These are phyloP conservation scores for Muscicapa striata DNA, from an alignment of 2,797 vertebrate genomes.

Conservation along the genomic window DNA sequence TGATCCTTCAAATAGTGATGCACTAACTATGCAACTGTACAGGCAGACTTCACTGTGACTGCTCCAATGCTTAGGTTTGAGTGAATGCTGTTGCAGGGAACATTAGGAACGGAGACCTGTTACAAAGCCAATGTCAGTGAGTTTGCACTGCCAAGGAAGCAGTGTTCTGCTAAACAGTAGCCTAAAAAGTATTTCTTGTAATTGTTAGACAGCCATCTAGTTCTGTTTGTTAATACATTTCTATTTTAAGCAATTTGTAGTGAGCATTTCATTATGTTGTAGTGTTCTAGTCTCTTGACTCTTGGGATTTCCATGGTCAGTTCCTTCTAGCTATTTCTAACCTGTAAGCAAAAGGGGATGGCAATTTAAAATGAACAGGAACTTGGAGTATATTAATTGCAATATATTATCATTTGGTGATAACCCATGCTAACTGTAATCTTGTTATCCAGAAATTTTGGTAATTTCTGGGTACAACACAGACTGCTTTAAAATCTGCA, in stretches of 20 bases:
- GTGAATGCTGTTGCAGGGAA: neutral
- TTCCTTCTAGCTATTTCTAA: neutral
- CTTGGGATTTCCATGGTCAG: neutral
- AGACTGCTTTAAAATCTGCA: neutral
- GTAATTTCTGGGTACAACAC: neutral
- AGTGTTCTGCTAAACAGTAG: neutral
- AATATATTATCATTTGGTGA: neutral
- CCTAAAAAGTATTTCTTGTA: neutral
- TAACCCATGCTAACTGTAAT: neutral
- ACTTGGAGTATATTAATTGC: neutral
- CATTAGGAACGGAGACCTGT: no score
- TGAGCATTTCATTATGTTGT: neutral
- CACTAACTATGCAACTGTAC: neutral
- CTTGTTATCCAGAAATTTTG: neutral
- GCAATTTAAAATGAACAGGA: neutral
- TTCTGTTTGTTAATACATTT: neutral
- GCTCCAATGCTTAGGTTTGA: neutral
- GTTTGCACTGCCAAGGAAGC: neutral
- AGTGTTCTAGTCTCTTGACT: neutral
- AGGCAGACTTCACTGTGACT: neutral
- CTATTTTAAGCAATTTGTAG: neutral
- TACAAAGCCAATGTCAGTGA: neutral
- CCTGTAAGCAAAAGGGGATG: neutral
- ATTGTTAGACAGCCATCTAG: neutral
- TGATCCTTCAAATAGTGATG: neutral